phyloP scores from a whole-genome alignment of 2,113 vertebrate species.

The Bufo bufo region DNA sequence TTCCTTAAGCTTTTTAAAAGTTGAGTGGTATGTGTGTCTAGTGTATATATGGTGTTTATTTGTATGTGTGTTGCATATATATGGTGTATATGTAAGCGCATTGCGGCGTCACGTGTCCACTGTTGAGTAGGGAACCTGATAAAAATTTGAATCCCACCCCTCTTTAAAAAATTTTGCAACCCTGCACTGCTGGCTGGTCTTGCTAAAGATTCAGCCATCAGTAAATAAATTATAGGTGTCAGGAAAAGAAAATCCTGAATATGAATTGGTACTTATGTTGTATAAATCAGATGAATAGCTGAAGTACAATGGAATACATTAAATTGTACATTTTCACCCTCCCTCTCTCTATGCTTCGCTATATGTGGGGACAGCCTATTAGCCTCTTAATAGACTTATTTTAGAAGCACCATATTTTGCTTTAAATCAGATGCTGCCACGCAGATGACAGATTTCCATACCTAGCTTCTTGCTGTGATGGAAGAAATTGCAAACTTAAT shows the following conservation, averaged over 20 bases:
- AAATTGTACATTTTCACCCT: background rate
- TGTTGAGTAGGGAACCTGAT: too few relatives aligned
- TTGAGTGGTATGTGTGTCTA: too few relatives aligned
- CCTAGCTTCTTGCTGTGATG: background rate
- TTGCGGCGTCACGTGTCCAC: too few relatives aligned
- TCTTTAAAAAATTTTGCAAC: background rate
- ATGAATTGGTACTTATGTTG: constrained; percentile 21
- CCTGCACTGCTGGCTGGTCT: background rate
- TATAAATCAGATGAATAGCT: constrained; percentile 1
- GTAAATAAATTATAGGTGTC: background rate
- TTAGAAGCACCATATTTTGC: constrained; percentile 15
- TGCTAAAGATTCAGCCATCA: background rate
- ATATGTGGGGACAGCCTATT: background rate
- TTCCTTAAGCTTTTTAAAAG: too few relatives aligned
- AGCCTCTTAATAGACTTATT: constrained; percentile 29
- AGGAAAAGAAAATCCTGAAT: background rate
- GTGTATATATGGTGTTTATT: too few relatives aligned
- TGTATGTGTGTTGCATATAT: too few relatives aligned
- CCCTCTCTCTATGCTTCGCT: background rate
- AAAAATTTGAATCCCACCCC: background rate
- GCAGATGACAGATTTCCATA: background rate
- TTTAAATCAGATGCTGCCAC: background rate
- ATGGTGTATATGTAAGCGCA: too few relatives aligned
- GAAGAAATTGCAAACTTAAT: constrained; percentile 27
- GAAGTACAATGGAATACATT: constrained; percentile 9